These are phyloP conservation scores for Drosophila tanythrix DNA, from an alignment of 2,888 invertebrate genomes.

Conservation along the genomic window DNA sequence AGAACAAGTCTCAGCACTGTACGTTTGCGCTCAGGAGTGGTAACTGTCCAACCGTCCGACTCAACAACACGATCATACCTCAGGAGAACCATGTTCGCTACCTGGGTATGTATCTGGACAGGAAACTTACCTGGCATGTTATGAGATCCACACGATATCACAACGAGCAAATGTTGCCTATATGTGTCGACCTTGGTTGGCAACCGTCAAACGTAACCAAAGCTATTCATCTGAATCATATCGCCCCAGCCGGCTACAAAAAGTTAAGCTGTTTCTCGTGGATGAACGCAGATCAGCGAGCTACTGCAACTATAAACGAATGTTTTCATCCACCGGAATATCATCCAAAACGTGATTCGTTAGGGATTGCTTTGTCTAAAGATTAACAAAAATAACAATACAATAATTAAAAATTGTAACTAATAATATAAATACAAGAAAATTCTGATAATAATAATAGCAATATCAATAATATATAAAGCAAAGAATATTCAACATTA, in stretches of 20 bases:
- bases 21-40: too few species aligned
- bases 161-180: too few species aligned
- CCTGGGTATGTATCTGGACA: too few species aligned
- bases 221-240: too few species aligned
- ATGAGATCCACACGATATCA: too few species aligned
- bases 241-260: slow-evolving; percentile 82
- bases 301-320: slow-evolving; percentile 76
- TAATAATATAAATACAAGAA: not conserved
- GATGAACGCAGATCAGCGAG: slow-evolving; percentile 76
- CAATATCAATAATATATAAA: not conserved
- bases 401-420: not conserved
- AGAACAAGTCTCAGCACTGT: too few species aligned
- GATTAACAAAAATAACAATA: not conserved
- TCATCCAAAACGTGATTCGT: slow-evolving; percentile 79
- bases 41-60: too few species aligned
- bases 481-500: not conserved
- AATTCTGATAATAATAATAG: not conserved
- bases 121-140: too few species aligned
- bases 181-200: too few species aligned
- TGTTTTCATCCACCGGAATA: slow-evolving; percentile 47
- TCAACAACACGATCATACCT: too few species aligned
- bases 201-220: too few species aligned
- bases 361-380: slow-evolving; percentile 15
- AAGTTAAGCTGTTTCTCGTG: slow-evolving; percentile 50
- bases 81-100: too few species aligned